Base-by-base conservation (phyloP, 2,888 invertebrate species). In the Latrodectus elegans region DNA sequence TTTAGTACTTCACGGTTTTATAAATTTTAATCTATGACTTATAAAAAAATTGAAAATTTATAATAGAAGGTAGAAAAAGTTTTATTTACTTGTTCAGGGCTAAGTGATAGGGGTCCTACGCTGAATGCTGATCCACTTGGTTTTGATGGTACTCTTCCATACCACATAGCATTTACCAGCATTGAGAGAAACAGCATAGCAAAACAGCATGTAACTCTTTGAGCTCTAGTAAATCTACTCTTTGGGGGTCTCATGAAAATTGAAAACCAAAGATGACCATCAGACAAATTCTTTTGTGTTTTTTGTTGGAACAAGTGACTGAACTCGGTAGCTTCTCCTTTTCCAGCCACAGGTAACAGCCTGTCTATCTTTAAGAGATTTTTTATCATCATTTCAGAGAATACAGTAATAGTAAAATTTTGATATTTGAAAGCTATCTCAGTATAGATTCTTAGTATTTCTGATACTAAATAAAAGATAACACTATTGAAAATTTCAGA, bases 131-230 rank as follows among this genome's bases (percentile, higher is more conserved):
- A 91, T 14, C 90, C 65, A 89, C 89, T 11, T 87, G 90, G 76
- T 90, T 90, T 82, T 81, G 90, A 91, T 17, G 90, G 89, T 22
- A 91, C 90, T 53, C 89, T 89, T 49, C 91, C 92, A 90, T 93
- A 94, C 91, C 93, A 94, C 92, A 94, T 92, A 71, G 93, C 93
- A 89, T 93, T 93, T n/a, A 92, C 92, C 85, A 94, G 89, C 93
- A 94, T 94, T 67, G 92, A 92, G 14, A 92, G 91, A 89, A 92
- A 93, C 26, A 94, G 91, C 84, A 94, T 91, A 68, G 93, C 92
- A 79, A 93, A 91, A 88, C 93, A 93, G 89, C 93, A 93, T 15
- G 93, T 92, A 9, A 93, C 92, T 14, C 94, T 91, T 90, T 93
- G 93, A 11, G 92, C 70, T 78, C 93, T 90, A 0, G 93, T 93